These are phyloP conservation scores for Tenthredo mesomela DNA, from an alignment of 2,888 invertebrate genomes.

Conservation along the genomic window DNA sequence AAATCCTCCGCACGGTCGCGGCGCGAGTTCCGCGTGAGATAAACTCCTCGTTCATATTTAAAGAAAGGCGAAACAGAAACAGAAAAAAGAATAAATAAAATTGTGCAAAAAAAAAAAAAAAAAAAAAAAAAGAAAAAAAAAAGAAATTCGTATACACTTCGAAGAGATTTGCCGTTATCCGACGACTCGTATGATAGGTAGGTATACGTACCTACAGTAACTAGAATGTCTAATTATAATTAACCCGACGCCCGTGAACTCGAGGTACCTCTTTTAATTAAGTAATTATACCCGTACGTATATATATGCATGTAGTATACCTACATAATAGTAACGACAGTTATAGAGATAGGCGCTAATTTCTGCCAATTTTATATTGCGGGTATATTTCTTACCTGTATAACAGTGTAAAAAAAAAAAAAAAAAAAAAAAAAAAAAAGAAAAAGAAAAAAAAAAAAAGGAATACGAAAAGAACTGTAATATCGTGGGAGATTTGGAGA, in stretches of 20 bases:
- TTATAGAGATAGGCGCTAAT: conserved; percentile 22
- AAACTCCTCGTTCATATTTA: not conserved
- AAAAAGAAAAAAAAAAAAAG: not conserved
- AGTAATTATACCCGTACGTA: conserved; percentile 35
- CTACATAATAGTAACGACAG: not conserved
- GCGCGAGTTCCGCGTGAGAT: conserved; percentile 23
- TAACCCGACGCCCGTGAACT: conserved; percentile 36
- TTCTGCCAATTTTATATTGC: conserved; percentile 14
- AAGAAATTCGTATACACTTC: not conserved
- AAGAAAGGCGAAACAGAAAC: not conserved
- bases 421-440: not conserved
- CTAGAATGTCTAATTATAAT: conserved; percentile 44
- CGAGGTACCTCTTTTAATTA: conserved; percentile 41
- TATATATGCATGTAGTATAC: too few relatives aligned
- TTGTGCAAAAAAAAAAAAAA: not conserved
- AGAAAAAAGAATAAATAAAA: not conserved
- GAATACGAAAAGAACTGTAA: not conserved
- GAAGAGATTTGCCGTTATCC: conserved; percentile 19
- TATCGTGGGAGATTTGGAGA: too few relatives aligned
- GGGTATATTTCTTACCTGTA: not conserved
- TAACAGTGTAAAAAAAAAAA: not conserved
- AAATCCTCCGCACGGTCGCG: not conserved
- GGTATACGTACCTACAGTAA: not conserved
- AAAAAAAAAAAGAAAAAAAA: not conserved
- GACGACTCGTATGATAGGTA: not conserved